Base-by-base conservation (phyloP, 2,113 vertebrate genomes). In the Indri indri region DNA sequence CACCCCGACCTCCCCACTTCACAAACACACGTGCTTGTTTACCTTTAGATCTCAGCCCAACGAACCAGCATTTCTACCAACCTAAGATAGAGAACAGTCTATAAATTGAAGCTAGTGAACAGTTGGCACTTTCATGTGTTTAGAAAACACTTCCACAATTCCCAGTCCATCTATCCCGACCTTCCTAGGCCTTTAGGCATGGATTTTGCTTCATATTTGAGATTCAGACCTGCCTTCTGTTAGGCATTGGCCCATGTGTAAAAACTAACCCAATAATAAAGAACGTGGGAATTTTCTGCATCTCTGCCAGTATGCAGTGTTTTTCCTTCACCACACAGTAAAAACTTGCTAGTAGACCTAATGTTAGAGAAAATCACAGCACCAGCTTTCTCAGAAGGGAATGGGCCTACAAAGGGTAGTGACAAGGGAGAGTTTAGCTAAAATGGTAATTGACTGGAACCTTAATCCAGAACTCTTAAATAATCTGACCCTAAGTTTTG, bases 381-480 rank as follows among this genome's bases (percentile, higher is more conserved):
- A 81, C 71, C 66, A 93, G 57, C n/a, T 68, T 85, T 86, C 90
- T 91, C 54, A 66, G 27, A 50, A 91, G 59, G 30, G 12, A 6
- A 40, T 79, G 52, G 74, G 65, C 57, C 92, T 73, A 18, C 65
- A 95, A 88, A 80, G 25, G 3, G 14, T 94, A n/a, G 57, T 73
- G 52, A 85, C 82, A n/a, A 40, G 63, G 61, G 25, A 87, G 20
- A 87, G 59, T 68, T 82, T 54, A 97, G 50, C 77, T 94, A 96
- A 88, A 77, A 83, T 40, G 50, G 83, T 90, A 95, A 96, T 73
- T 95, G 83, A 89, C 89, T 97, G 70, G 79, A 97, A 95, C 76
- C 61, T 97, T 68, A 93, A 97, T 91, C 74, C 70, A 68, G 95
- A 97, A 90, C 82, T 92, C 91, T 85, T 93, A 94, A 96, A 97